A percentile compares a stretch with the other conserved stretches of the same genome.
Conservation (phyloP, 2,888 invertebrate species). For the Nemotelus nigrinus region DNA sequence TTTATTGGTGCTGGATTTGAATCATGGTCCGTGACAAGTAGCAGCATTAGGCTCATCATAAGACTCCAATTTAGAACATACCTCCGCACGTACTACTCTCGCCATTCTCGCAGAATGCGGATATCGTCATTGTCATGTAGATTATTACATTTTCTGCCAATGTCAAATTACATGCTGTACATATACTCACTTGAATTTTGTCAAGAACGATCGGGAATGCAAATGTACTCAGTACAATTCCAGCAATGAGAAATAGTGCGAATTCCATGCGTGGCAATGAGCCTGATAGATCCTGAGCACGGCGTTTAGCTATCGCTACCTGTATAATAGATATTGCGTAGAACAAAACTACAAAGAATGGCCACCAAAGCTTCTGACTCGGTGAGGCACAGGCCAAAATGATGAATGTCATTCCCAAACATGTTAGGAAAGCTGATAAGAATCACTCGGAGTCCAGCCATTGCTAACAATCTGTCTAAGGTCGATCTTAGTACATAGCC, state of each 20-base stretch:
- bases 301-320: conserved; percentile 84
- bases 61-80: conserved; percentile 65
- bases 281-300: conserved; percentile 54
- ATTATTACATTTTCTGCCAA: conserved; percentile 90
- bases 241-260: conserved; percentile 94
- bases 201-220: conserved; percentile 96
- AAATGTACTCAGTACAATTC: conserved; percentile 94
- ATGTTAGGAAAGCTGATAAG: conserved; percentile 93
- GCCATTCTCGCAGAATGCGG: conserved; percentile 65
- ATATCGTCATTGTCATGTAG: conserved; percentile 90
- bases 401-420: conserved; percentile 96
- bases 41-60: conserved; percentile 66
- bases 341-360: conserved; percentile 95
- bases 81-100: conserved; percentile 61
- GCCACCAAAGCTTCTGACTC: conserved; percentile 83
- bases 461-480: conserved; percentile 15
- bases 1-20: conserved; percentile 85
- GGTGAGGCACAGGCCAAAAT: conserved; percentile 97
- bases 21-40: conserved; percentile 84
- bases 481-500: no score
- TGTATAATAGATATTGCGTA: conserved; percentile 92
- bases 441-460: conserved; percentile 61
- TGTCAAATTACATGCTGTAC: conserved; percentile 88
- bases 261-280: conserved; percentile 83
- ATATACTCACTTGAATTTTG: conserved; percentile 74